A percentile compares a stretch with the other conserved stretches of the same genome.
These are phyloP conservation scores for Rhinophrynus dorsalis DNA, from an alignment of 2,797 vertebrate species.

Conservation along the genomic window DNA sequence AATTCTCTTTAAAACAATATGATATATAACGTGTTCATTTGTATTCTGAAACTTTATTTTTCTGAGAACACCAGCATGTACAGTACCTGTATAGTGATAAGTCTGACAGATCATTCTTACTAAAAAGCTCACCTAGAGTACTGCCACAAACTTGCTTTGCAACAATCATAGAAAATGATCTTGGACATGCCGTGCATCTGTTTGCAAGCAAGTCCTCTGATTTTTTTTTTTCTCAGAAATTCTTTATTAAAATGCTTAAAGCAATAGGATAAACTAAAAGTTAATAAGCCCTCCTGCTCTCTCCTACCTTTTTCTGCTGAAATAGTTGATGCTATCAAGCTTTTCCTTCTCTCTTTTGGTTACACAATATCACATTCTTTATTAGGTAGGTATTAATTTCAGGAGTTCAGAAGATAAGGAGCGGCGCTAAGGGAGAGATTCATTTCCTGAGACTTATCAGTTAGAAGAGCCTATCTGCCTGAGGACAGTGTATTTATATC, in stretches of 20 bases:
- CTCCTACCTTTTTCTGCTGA: slow-evolving; percentile 28
- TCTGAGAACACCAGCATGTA: too few species aligned
- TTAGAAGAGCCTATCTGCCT: slow-evolving; percentile 72
- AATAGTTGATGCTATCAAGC: slow-evolving; percentile 39
- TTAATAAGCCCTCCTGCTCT: slow-evolving; percentile 40
- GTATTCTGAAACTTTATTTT: too few species aligned
- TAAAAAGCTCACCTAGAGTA: background rate
- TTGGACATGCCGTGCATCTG: background rate
- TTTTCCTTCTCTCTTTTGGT: slow-evolving; percentile 57
- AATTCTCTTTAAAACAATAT: too few species aligned
- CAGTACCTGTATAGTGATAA: too few species aligned
- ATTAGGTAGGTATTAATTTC: slow-evolving; percentile 87
- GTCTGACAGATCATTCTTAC: too few species aligned
- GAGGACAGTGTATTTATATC: slow-evolving; percentile 75
- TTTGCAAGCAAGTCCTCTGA: background rate
- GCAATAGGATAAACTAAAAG: slow-evolving; percentile 21
- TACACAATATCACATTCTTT: slow-evolving; percentile 82
- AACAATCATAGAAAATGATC: background rate
- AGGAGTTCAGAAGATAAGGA: slow-evolving; percentile 83
- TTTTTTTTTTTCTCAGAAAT: slow-evolving; percentile 13
- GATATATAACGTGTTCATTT: too few species aligned
- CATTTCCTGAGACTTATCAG: slow-evolving; percentile 92
- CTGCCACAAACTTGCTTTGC: background rate
- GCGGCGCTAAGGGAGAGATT: slow-evolving; percentile 81
- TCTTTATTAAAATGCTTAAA: slow-evolving; percentile 41